Evolutionary conservation across 2,888 invertebrate genomes (phyloP).

Genomic region (Meiosimyza decipiens): DNA sequence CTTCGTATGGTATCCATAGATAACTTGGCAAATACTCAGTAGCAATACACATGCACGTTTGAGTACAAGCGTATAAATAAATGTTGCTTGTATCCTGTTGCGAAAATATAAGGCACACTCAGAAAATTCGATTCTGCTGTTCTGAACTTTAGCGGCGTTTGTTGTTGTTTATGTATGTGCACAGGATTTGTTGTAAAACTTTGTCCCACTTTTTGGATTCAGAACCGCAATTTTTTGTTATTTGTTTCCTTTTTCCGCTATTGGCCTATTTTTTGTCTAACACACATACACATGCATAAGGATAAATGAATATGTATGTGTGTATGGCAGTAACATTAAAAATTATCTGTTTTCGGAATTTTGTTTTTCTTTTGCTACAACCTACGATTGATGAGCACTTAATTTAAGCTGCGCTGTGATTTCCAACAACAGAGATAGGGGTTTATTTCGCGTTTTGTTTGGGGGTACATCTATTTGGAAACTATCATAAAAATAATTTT

Average conservation of each 20-base stretch:
- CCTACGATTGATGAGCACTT: too few species aligned
- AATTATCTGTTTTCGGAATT: too few species aligned
- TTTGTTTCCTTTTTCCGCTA: not conserved
- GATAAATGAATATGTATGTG: not conserved
- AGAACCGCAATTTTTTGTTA: not conserved
- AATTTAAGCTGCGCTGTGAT: too few species aligned
- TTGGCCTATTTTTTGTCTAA: constrained; percentile 11
- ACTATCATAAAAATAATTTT: too few species aligned
- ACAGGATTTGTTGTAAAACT: not conserved
- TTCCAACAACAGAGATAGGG: too few species aligned
- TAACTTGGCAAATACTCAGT: not conserved
- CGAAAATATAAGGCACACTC: not conserved
- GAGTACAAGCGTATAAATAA: too few species aligned
- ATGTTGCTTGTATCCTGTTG: constrained; percentile 6
- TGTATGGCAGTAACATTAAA: not conserved
- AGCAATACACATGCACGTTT: too few species aligned
- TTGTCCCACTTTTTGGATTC: not conserved
- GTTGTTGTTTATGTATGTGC: not conserved
- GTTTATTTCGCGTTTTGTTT: too few species aligned
- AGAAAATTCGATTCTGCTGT: not conserved
- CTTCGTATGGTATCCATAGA: not conserved
- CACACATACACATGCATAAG: too few species aligned
- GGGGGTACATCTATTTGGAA: too few species aligned
- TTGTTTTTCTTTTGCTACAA: too few species aligned
- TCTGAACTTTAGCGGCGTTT: not conserved